These are phyloP conservation scores for Sylvilagus floridanus DNA, from an alignment of 2,797 vertebrate genomes.

Conservation along the genomic window DNA sequence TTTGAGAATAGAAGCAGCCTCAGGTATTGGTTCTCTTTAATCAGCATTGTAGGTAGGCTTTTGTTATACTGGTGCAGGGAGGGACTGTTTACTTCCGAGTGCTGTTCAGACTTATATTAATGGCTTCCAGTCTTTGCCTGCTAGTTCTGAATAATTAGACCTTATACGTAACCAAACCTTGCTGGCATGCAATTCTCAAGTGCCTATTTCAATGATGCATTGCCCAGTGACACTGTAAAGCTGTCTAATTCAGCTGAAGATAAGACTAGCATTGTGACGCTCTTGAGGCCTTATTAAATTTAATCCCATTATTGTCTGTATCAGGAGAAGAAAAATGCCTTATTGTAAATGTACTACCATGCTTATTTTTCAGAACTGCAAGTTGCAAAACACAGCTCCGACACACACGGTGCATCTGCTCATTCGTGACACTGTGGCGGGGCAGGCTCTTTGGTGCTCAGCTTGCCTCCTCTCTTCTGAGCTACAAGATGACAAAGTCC, in stretches of 20 bases:
- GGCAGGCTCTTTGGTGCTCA: rapidly evolving
- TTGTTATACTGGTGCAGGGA: neutral
- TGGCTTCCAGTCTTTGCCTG: neutral
- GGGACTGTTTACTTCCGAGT: neutral
- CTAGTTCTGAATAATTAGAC: constrained; percentile 5
- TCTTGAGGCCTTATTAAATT: neutral
- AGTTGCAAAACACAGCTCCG: neutral
- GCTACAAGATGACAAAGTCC: too few species aligned
- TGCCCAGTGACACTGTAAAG: constrained; percentile 6
- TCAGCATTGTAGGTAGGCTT: constrained; percentile 28
- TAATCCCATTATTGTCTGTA: neutral
- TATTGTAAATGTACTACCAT: neutral
- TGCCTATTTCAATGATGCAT: neutral
- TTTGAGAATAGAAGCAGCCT: constrained; percentile 35
- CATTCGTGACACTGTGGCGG: neutral
- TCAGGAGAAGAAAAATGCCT: neutral
- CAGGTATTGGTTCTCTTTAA: neutral
- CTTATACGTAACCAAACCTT: constrained; percentile 15
- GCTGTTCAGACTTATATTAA: neutral
- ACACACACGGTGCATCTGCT: neutral
- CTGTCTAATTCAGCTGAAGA: neutral
- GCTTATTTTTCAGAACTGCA: neutral
- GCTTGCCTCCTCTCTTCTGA: neutral
- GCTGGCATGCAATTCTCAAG: neutral
- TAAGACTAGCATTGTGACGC: neutral